A percentile compares a stretch with the other conserved stretches of the same genome.
Evolutionary conservation across 2,888 invertebrate species (phyloP).

Genomic region (Mythimna lalbum): DNA sequence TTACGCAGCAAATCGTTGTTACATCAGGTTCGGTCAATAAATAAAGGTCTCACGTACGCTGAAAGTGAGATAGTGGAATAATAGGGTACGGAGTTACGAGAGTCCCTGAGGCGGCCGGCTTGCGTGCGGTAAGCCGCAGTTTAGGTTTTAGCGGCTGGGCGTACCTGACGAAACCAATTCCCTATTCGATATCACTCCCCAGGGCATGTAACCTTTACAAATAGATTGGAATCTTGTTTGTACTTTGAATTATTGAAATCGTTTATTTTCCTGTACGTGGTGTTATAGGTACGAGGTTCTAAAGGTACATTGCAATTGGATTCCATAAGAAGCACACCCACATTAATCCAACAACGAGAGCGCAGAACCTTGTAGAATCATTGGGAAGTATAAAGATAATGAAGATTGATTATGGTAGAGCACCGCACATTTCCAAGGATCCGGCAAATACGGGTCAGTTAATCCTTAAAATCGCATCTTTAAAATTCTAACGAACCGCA

Average conservation of each 20-base stretch:
- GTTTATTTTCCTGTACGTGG: constrained; percentile 17
- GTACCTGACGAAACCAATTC: constrained; percentile 74
- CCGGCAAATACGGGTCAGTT: constrained; percentile 43
- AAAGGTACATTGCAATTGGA: background rate
- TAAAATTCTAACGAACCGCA: constrained; percentile 71
- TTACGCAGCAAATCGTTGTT: constrained; percentile 70
- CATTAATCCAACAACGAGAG: background rate
- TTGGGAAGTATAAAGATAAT: background rate
- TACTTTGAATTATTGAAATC: constrained; percentile 46
- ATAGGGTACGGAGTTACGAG: constrained; percentile 75
- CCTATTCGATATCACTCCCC: constrained; percentile 66
- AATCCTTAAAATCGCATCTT: constrained; percentile 62
- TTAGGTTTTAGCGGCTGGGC: constrained; percentile 71
- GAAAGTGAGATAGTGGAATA: constrained; percentile 79
- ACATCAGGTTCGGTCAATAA: constrained; percentile 78
- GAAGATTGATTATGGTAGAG: constrained; percentile 17
- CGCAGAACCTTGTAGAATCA: background rate
- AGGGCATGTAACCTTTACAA: constrained; percentile 65
- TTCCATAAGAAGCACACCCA: background rate
- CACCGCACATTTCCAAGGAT: background rate
- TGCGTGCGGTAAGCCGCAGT: constrained; percentile 77
- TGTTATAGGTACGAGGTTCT: constrained; percentile 8
- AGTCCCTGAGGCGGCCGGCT: constrained; percentile 74
- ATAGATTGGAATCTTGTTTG: constrained; percentile 62
- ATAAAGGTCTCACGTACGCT: constrained; percentile 77